Percentiles rank a stretch among this genome's conserved stretches.
These are phyloP conservation scores for Zhuqinia jingwanae DNA, from an alignment of 2,888 invertebrate genomes.

Conservation along the genomic window DNA sequence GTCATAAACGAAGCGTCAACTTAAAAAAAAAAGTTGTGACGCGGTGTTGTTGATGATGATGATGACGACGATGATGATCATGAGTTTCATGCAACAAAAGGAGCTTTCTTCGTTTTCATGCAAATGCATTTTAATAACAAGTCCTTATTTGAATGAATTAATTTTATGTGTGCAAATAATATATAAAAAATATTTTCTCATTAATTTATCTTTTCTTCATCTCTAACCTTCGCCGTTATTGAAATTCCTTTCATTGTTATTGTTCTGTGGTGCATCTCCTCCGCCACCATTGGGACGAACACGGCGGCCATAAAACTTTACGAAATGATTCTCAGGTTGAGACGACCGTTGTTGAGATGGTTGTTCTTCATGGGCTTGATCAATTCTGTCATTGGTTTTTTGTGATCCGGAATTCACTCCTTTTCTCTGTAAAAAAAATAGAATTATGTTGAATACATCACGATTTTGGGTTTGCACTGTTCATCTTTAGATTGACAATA, in stretches of 20 bases:
- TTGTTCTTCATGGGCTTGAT: slow-evolving; percentile 40
- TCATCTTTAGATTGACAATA: too few species aligned
- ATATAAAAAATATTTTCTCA: neutral
- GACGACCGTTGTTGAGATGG: neutral
- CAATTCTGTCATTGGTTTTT: slow-evolving; percentile 40
- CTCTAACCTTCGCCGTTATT: slow-evolving; percentile 61
- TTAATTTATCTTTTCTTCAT: slow-evolving; percentile 32
- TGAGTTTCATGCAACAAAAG: slow-evolving; percentile 8
- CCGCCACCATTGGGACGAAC: slow-evolving; percentile 69
- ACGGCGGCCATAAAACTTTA: slow-evolving; percentile 70
- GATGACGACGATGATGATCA: slow-evolving; percentile 19
- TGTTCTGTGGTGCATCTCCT: slow-evolving; percentile 50
- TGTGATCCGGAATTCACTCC: slow-evolving; percentile 50
- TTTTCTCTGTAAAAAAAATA: slow-evolving; percentile 60
- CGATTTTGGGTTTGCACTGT: neutral
- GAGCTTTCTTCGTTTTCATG: slow-evolving; percentile 22
- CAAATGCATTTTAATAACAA: slow-evolving; percentile 36
- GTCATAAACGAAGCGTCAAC: neutral
- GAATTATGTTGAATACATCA: slow-evolving; percentile 31
- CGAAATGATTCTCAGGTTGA: slow-evolving; percentile 52
- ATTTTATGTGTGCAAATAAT: neutral
- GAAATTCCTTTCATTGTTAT: slow-evolving; percentile 30
- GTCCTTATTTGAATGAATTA: slow-evolving; percentile 13
- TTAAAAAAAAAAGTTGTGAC: neutral
- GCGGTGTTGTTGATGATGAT: slow-evolving; percentile 8